Evolutionary conservation across 2,113 vertebrate genomes (phyloP).

Genomic region (Speoplatyrhinus poulsoni): DNA sequence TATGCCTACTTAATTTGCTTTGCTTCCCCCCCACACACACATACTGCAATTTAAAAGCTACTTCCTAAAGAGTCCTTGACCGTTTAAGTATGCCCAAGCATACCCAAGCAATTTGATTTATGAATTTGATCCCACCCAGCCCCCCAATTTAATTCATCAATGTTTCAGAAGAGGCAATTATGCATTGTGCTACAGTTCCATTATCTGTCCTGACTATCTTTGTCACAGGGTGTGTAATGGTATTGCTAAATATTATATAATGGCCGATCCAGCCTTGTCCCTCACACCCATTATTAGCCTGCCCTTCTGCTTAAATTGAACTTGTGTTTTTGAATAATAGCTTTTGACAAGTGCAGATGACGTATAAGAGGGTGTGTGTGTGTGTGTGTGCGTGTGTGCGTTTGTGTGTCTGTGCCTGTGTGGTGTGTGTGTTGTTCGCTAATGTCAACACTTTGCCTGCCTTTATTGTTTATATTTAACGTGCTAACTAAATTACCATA

Average conservation of each 20-base stretch:
- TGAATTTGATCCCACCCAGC: slow-evolving; percentile 80
- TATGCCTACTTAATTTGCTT: slow-evolving; percentile 76
- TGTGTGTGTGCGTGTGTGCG: not conserved
- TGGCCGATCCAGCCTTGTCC: slow-evolving; percentile 48
- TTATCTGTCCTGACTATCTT: slow-evolving; percentile 70
- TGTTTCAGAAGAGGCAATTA: slow-evolving; percentile 80
- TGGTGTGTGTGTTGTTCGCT: not conserved
- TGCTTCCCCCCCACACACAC: slow-evolving; percentile 18
- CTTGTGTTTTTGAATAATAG: slow-evolving; percentile 53
- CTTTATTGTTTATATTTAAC: too few species aligned
- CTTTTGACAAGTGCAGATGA: slow-evolving; percentile 53
- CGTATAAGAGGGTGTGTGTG: not conserved
- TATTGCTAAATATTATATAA: slow-evolving; percentile 75
- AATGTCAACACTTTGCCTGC: not conserved
- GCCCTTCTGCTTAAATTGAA: slow-evolving; percentile 55
- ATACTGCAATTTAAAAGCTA: slow-evolving; percentile 53
- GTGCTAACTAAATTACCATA: too few species aligned
- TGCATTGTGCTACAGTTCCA: slow-evolving; percentile 69
- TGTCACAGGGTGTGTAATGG: slow-evolving; percentile 72
- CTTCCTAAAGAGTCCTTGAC: slow-evolving; percentile 51
- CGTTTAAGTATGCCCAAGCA: slow-evolving; percentile 63
- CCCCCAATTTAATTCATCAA: slow-evolving; percentile 81
- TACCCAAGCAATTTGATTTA: slow-evolving; percentile 83
- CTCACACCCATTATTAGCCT: slow-evolving; percentile 53
- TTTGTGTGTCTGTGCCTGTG: not conserved